phyloP scores from a whole-genome alignment of 2,113 vertebrate genomes.

The Nematolebias whitei region DNA sequence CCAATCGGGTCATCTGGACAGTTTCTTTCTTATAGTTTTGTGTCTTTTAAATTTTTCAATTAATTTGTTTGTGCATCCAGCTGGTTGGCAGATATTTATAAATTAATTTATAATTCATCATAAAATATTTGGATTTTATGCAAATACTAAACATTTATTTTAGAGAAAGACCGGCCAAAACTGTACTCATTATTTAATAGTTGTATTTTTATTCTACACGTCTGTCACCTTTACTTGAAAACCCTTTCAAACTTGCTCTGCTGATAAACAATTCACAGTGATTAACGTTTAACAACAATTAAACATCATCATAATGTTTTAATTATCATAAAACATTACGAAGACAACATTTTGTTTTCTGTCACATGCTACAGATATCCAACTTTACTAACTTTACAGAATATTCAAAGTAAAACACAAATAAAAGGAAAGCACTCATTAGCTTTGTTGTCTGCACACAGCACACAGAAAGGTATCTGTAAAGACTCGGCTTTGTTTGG shows the following conservation, averaged over 20 bases:
- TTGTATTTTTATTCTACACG: background rate
- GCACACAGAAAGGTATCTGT: slow-evolving; percentile 27
- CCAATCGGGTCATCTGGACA: too few species aligned
- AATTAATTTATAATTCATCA: slow-evolving; percentile 5
- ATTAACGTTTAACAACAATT: slow-evolving; percentile 64
- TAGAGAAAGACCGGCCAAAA: too few species aligned
- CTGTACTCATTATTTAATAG: too few species aligned
- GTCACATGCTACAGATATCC: slow-evolving; percentile 6
- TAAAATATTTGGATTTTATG: background rate
- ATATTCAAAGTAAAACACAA: slow-evolving; percentile 15
- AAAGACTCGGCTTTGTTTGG: slow-evolving; percentile 34
- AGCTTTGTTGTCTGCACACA: slow-evolving; percentile 21
- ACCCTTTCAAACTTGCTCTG: background rate
- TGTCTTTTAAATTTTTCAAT: too few species aligned
- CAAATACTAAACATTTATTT: too few species aligned
- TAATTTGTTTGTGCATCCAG: too few species aligned
- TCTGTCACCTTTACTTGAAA: background rate
- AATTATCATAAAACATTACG: slow-evolving; percentile 55
- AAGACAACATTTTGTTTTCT: slow-evolving; percentile 27
- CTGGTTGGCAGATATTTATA: background rate
- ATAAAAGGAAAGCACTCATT: background rate
- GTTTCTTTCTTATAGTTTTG: too few species aligned
- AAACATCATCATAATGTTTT: slow-evolving; percentile 50
- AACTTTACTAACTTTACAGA: slow-evolving; percentile 8
- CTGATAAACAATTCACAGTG: slow-evolving; percentile 7